These are phyloP conservation scores for Sminthurides aquaticus DNA, from an alignment of 2,888 invertebrate species.

Conservation along the genomic window DNA sequence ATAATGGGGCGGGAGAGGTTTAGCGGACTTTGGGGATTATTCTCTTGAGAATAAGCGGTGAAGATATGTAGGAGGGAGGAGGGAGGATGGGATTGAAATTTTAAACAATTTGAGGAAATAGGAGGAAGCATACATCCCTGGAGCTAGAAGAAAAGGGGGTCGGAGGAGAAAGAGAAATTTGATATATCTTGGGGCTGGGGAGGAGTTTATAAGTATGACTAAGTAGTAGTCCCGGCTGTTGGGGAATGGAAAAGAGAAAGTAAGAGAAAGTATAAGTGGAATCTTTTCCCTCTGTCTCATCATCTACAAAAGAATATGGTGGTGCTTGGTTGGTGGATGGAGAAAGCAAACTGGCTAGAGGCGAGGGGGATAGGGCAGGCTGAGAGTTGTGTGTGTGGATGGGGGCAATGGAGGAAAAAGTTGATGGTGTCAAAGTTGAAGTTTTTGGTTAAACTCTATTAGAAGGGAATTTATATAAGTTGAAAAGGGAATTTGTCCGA, in stretches of 20 bases:
- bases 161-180: not conserved
- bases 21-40: no score
- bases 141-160: not conserved
- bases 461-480: not conserved
- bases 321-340: no score
- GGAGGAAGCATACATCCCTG: not conserved
- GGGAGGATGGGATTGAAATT: not conserved
- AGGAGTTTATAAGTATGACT: not conserved
- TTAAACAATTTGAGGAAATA: not conserved
- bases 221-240: no score
- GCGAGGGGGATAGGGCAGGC: no score
- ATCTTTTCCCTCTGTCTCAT: no score
- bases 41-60: no score
- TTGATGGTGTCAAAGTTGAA: not conserved
- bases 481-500: not conserved
- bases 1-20: no score
- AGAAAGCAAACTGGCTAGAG: no score
- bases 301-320: no score
- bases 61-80: not conserved
- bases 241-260: not conserved
- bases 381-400: no score
- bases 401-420: not conserved
- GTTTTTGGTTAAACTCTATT: not conserved
- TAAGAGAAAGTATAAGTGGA: not conserved
- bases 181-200: not conserved